A percentile compares a stretch with the other conserved stretches of the same genome.
phyloP scores from a whole-genome alignment of 2,797 vertebrate genomes.

The Liparis tanakae region DNA sequence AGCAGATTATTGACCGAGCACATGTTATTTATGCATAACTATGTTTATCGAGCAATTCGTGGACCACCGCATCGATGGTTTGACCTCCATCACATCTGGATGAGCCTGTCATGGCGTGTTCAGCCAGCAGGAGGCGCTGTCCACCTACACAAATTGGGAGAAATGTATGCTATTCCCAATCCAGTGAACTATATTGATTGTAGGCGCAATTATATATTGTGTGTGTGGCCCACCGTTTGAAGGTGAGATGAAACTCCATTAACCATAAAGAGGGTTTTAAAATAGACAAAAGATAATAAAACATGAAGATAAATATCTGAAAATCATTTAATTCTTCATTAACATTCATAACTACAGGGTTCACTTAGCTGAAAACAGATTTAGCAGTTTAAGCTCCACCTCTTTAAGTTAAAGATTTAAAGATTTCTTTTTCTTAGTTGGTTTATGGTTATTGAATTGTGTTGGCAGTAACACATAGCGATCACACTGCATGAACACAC shows the following conservation, averaged over 20 bases:
- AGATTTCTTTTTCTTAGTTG: not conserved
- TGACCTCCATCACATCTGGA: not conserved
- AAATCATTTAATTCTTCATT: not conserved
- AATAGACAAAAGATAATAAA: too few relatives aligned
- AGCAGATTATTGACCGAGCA: not conserved
- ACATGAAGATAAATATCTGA: not conserved
- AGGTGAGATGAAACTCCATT: not conserved
- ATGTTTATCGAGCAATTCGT: not conserved
- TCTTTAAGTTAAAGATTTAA: too few relatives aligned
- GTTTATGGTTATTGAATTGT: not conserved
- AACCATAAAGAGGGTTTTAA: too few relatives aligned
- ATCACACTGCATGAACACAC: too few relatives aligned
- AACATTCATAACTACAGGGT: too few relatives aligned
- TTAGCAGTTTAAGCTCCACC: too few relatives aligned
- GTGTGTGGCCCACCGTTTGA: not conserved
- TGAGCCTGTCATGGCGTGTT: not conserved
- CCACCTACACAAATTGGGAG: not conserved
- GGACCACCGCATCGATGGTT: not conserved
- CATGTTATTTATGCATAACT: not conserved
- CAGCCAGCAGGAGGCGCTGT: conserved; percentile 68
- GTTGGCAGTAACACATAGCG: too few relatives aligned
- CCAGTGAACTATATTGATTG: not conserved
- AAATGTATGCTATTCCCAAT: not conserved
- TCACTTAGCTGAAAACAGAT: too few relatives aligned
- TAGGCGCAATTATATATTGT: not conserved